Evolutionary conservation across 2,888 invertebrate genomes (phyloP).

Genomic region (Cartodere bifasciata): DNA sequence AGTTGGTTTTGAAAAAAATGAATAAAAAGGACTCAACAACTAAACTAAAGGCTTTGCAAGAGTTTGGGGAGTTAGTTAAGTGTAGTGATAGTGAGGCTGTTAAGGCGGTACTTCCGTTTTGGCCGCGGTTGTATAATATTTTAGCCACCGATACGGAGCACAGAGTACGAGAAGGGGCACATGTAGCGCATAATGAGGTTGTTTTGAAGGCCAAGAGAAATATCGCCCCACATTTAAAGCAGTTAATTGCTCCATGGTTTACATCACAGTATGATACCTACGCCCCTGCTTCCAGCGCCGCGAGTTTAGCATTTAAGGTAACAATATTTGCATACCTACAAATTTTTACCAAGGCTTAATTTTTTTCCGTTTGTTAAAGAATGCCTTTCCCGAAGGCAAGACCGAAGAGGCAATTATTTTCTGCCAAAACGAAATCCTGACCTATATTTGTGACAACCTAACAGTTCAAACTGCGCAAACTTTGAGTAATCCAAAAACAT

Average conservation of each 20-base stretch:
- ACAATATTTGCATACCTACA: constrained; percentile 9
- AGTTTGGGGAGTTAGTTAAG: constrained; percentile 58
- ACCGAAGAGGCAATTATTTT: constrained; percentile 65
- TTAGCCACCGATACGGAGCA: constrained; percentile 70
- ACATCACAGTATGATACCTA: constrained; percentile 75
- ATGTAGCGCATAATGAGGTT: constrained; percentile 58
- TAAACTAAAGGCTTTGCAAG: constrained; percentile 78
- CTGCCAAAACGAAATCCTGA: constrained; percentile 70
- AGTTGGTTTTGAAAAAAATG: constrained; percentile 73
- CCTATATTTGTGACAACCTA: constrained; percentile 59
- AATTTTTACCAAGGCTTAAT: background rate
- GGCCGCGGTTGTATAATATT: constrained; percentile 69
- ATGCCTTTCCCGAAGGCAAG: constrained; percentile 69
- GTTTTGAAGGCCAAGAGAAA: constrained; percentile 57
- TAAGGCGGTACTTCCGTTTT: constrained; percentile 61
- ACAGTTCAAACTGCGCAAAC: constrained; percentile 45
- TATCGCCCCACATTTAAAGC: constrained; percentile 66
- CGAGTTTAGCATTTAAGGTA: constrained; percentile 51
- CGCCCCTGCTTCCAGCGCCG: constrained; percentile 68
- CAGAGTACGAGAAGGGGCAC: constrained; percentile 68
- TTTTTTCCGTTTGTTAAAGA: constrained; percentile 32
- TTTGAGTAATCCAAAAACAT: constrained; percentile 39
- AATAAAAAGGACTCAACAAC: constrained; percentile 84
- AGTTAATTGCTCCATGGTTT: constrained; percentile 74
- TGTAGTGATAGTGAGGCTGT: constrained; percentile 52